Evolutionary conservation across 2,113 vertebrate genomes (phyloP).

Genomic region (Datnioides undecimradiatus): DNA sequence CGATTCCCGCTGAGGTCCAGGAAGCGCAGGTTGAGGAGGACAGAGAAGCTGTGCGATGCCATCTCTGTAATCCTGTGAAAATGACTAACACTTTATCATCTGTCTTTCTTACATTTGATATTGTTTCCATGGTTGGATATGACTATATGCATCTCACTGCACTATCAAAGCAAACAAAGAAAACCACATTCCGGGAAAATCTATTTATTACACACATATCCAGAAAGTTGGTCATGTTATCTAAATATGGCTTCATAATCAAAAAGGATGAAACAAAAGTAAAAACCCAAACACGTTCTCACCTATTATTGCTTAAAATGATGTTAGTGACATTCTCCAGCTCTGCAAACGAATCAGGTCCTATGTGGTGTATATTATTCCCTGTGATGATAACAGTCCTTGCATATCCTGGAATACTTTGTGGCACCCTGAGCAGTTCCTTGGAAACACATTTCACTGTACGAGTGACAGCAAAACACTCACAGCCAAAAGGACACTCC

Average conservation of each 20-base stretch:
- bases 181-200: constrained; percentile 1
- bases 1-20: constrained; percentile 84
- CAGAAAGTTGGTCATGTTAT: constrained; percentile 21
- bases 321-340: constrained; percentile 82
- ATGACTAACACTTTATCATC: constrained; percentile 43
- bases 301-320: constrained; percentile 86
- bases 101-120: constrained; percentile 1
- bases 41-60: constrained; percentile 80
- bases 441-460: constrained; percentile 83
- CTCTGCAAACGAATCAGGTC: constrained; percentile 74
- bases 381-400: constrained; percentile 80
- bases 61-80: constrained; percentile 80
- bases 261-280: constrained; percentile 21
- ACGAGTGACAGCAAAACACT: constrained; percentile 79
- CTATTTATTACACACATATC: constrained; percentile 48
- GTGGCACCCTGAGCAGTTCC: constrained; percentile 76
- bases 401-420: constrained; percentile 77
- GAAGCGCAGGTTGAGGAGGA: constrained; percentile 75
- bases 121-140: neutral
- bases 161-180: neutral
- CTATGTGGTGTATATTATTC: constrained; percentile 77
- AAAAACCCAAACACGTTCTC: constrained; percentile 55
- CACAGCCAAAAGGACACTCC: constrained; percentile 82
- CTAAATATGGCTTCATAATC: constrained; percentile 32
- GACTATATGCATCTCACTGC: neutral